Evolutionary conservation across 2,113 vertebrate genomes (phyloP), one percentile per base, ranked within the genome.

Genomic region (Otus sunia): DNA sequence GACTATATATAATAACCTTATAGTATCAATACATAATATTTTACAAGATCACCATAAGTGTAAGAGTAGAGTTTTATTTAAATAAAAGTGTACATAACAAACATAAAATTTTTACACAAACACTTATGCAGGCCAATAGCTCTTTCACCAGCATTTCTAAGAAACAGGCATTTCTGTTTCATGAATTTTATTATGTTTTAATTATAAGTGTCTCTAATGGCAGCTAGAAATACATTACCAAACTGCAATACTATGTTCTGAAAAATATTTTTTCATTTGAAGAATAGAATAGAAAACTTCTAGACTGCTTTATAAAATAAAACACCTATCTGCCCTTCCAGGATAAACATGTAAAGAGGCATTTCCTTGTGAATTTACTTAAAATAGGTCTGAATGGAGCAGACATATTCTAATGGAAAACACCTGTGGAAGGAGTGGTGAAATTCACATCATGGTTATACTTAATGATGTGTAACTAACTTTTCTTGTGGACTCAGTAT

Each of bases 311-410:
- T 77, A 89, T 77, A 88, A 90, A 93, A 80, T 67, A 95, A 84
- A 93, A 91, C 32, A 88, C 45, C 64, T 88, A 88, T 76, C 86
- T 71, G 36, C 73, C 64, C 30, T 90, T 96, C 95, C 94, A 97
- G 93, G 64, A 96, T 55, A 96, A 97, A 96, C 76, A 97, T 0
- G 3, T 60, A 91, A 96, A 86, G 89, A 92, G 86, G 89, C 59
- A 96, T 96, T 96, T 97, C 68, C 83, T 95, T 63, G 68, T 91
- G 86, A 96, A 92, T 94, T 92, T 96, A 95, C 80, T 95, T 96
- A 94, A 97, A 96, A 96, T 80, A 94, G 86, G 56, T 63, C 73
- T 92, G 56, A 92, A 80, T 47, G 68, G 27, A 93, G 83, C 73
- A 94, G 91, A 96, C 92, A 88, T 69, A 94, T 86, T 91, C 83